A percentile compares a stretch with the other conserved stretches of the same genome.
Evolutionary conservation across 2,797 vertebrate genomes (phyloP).

Genomic region (Prionace glauca): DNA sequence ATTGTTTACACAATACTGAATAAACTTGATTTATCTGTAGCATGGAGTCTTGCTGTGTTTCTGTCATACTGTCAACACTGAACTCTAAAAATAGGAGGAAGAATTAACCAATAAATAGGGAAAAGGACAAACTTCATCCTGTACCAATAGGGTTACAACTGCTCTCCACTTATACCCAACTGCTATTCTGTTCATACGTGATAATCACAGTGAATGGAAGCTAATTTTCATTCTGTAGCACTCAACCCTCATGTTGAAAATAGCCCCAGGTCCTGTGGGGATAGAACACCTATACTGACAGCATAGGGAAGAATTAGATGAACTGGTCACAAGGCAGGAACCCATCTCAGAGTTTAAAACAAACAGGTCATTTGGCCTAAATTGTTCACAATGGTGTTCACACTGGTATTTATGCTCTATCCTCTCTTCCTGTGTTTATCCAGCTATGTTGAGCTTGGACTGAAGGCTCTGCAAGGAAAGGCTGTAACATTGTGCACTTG

Average conservation of each 20-base stretch:
- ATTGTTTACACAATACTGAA: neutral
- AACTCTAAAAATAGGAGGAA: neutral
- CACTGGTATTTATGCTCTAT: no score
- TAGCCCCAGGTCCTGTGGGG: neutral
- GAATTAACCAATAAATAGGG: no score
- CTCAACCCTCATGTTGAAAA: neutral
- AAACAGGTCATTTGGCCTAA: no score
- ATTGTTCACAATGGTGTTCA: no score
- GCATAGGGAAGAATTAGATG: neutral
- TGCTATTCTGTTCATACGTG: no score
- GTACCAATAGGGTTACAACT: no score
- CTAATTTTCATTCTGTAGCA: neutral
- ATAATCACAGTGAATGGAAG: no score
- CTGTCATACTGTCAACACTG: neutral
- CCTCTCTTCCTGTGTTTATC: no score
- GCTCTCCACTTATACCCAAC: no score
- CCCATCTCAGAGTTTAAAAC: no score
- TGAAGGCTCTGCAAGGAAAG: neutral
- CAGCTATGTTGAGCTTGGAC: no score
- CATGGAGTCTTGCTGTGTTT: neutral
- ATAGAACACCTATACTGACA: neutral
- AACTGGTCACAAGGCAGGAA: neutral
- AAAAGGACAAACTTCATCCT: neutral
- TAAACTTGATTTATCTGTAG: neutral
- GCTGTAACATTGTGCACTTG: neutral